Conservation (phyloP, 92 coral and sea anemone genomes). For the Palythoa grandis region DNA sequence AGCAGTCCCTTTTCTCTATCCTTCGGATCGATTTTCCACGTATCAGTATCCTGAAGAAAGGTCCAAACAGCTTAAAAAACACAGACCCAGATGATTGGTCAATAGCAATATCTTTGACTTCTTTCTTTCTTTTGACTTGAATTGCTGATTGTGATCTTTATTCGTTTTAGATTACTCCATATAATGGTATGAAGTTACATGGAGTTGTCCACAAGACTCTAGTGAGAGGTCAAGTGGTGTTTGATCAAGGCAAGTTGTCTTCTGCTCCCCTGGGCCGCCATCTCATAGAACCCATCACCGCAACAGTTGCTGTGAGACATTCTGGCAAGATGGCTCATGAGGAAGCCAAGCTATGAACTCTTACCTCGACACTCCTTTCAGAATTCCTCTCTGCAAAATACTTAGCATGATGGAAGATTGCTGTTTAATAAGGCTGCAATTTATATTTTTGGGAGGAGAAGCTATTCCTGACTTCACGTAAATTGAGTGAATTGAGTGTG, state of each 20-base stretch:
- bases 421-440: not conserved
- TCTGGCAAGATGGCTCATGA: not conserved
- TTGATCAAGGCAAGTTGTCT: slow-evolving; percentile 58
- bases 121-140: too few relatives aligned
- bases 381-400: not conserved
- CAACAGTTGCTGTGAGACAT: not conserved
- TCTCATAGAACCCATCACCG: not conserved
- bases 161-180: slow-evolving; percentile 70
- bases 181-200: slow-evolving; percentile 59
- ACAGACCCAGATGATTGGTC: too few relatives aligned
- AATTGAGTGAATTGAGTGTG: too few relatives aligned
- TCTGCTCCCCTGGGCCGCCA: slow-evolving; percentile 23
- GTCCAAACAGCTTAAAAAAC: too few relatives aligned
- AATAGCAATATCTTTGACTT: too few relatives aligned
- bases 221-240: slow-evolving; percentile 68
- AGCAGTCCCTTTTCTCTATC: too few relatives aligned
- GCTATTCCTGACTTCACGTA: too few relatives aligned
- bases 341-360: not conserved
- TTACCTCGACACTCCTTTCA: not conserved
- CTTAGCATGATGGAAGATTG: not conserved
- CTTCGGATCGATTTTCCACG: too few relatives aligned
- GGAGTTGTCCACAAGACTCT: slow-evolving; percentile 77
- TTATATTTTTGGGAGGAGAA: not conserved
- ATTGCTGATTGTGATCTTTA: not conserved
- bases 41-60: too few relatives aligned